Base-by-base conservation (phyloP, 1,140 invertebrate genomes). In the Eueides isabella region DNA sequence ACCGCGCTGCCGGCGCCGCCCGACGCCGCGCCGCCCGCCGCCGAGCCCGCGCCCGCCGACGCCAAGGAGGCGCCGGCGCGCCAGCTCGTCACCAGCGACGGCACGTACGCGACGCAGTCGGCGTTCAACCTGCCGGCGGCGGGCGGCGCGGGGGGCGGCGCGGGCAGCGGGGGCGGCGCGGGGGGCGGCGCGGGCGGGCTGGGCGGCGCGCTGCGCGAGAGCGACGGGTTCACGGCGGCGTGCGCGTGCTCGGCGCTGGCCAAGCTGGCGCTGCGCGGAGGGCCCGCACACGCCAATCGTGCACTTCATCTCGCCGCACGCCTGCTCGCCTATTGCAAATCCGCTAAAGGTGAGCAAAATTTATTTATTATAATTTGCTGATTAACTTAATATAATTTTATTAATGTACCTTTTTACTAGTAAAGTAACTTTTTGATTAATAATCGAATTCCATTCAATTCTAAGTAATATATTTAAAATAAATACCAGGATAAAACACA, bases 71-170 rank as follows among this genome's bases (percentile, higher is more conserved):
- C 38, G 62, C 61, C n/a, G 29, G 44, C 65, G 41, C 41, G 31
- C 1, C 96, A 96, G 76, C 90, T 98, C 35, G 98, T 99, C n/a
- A 99, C 98, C 41, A 98, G 98, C 30, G 99, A 99, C 94, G 99
- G 99, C 61, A 99, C 99, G 5, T 99, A 99, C 91, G 99, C 98
- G 33, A 97, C 98, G 4, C 99, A 99, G 91, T 99, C 98, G 80
- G 98, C 98, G 65, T 99, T 99, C 89, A 99, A 97, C 86, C 94
- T 98, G 74, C 93, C 95, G 48, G 48, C 19, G 48, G n/a, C 16
- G 5, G 48, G 19, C 0, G 48, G 48, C 9, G 48, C 48, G 48
- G 23, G 14, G 14, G 16, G 38, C 38, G 38, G 41, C 6, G 41
- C 41, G 41, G 41, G 2, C 16, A n/a, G 41, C n/a, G n/a, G 6